phyloP scores from a whole-genome alignment of 2,888 invertebrate species.

The Lepidochitona cinerea region DNA sequence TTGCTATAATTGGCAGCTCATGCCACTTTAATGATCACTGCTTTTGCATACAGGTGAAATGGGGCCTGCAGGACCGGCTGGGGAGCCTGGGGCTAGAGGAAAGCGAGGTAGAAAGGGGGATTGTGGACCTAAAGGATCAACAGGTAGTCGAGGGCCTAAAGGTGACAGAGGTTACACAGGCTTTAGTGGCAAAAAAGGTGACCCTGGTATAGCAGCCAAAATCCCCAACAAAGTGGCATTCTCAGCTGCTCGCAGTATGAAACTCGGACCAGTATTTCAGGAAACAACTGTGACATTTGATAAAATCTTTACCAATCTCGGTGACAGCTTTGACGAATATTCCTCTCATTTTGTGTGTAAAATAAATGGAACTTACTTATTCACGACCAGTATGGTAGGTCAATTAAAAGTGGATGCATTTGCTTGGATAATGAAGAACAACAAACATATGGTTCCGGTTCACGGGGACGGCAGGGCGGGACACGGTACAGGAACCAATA shows the following conservation, averaged over 20 bases:
- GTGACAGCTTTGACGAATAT: slow-evolving; percentile 60
- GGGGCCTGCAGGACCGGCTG: slow-evolving; percentile 40
- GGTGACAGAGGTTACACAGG: slow-evolving; percentile 57
- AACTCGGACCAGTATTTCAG: slow-evolving; percentile 65
- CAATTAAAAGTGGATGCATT: slow-evolving; percentile 63
- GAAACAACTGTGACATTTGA: slow-evolving; percentile 66
- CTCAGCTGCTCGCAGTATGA: slow-evolving; percentile 61
- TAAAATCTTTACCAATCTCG: slow-evolving; percentile 61
- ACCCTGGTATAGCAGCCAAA: slow-evolving; percentile 16
- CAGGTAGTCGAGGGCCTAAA: slow-evolving; percentile 56
- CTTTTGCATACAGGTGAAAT: slow-evolving; percentile 29
- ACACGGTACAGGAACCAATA: slow-evolving; percentile 67
- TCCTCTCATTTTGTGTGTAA: slow-evolving; percentile 62
- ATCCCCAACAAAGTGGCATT: slow-evolving; percentile 58
- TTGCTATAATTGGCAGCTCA: too few relatives aligned
- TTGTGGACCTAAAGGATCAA: slow-evolving; percentile 46
- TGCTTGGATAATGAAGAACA: slow-evolving; percentile 68
- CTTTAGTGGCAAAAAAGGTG: slow-evolving; percentile 45
- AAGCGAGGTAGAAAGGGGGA: slow-evolving; percentile 48
- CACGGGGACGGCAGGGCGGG: slow-evolving; percentile 67
- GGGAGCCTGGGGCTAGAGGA: slow-evolving; percentile 41
- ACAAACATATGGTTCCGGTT: slow-evolving; percentile 63
- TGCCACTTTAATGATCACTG: too few relatives aligned
- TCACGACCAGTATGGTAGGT: slow-evolving; percentile 64
- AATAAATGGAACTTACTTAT: slow-evolving; percentile 66